phyloP scores from a whole-genome alignment of 2,888 invertebrate genomes.

The Prosopocoilus inquinatus region DNA sequence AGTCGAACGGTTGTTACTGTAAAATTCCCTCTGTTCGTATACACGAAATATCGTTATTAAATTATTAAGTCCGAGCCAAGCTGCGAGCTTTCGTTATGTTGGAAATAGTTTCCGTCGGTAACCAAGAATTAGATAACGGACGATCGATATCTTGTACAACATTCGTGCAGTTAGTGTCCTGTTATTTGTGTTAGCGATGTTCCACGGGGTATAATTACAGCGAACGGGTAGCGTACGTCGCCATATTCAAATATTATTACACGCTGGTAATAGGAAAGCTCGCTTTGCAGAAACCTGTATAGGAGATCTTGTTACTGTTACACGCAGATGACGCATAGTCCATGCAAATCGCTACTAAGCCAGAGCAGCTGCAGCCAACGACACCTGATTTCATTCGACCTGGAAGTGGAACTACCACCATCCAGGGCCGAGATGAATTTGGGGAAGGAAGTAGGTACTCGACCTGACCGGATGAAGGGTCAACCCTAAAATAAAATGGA shows the following conservation, averaged over 20 bases:
- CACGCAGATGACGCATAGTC: constrained; percentile 35
- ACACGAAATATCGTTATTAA: no score
- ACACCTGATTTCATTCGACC: constrained; percentile 24
- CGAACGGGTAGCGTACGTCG: constrained; percentile 6
- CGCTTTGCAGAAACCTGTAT: constrained; percentile 17
- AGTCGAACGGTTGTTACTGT: no score
- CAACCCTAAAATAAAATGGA: neutral
- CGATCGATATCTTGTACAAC: constrained; percentile 4
- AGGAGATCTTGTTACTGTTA: constrained; percentile 6
- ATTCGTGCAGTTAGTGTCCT: neutral
- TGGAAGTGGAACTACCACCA: constrained; percentile 6
- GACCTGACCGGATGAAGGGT: neutral
- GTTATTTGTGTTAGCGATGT: constrained; percentile 3
- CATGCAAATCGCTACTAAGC: constrained; percentile 26
- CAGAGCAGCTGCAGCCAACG: constrained; percentile 24
- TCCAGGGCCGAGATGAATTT: neutral
- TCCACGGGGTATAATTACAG: constrained; percentile 13
- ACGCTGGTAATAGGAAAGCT: constrained; percentile 4
- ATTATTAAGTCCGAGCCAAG: neutral
- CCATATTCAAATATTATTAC: constrained; percentile 16
- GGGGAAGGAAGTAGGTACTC: neutral
- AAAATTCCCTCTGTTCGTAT: no score
- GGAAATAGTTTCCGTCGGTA: neutral
- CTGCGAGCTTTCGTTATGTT: neutral
- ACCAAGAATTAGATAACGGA: neutral